phyloP scores from a whole-genome alignment of 2,888 invertebrate species.

The Sipha maydis region DNA sequence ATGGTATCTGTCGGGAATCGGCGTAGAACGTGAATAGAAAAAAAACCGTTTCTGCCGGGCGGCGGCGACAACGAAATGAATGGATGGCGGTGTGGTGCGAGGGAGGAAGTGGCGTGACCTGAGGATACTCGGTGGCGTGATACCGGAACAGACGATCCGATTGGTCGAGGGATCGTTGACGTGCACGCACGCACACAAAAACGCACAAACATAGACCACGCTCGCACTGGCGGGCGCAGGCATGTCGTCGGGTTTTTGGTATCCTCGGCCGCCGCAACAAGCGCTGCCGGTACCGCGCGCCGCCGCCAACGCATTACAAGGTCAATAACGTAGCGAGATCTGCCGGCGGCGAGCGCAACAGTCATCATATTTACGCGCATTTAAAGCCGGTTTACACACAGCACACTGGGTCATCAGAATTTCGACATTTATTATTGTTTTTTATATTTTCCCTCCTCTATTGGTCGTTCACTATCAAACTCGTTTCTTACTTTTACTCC shows the following conservation, averaged over 20 bases:
- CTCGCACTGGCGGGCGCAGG: neutral
- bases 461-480: too few species aligned
- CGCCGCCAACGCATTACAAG: neutral
- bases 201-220: neutral
- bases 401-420: too few species aligned
- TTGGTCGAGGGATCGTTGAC: constrained; percentile 46
- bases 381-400: too few species aligned
- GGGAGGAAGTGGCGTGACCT: constrained; percentile 59
- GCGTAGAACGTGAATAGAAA: neutral
- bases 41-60: constrained; percentile 1
- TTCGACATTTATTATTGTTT: too few species aligned
- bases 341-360: constrained; percentile 21
- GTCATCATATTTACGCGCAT: neutral
- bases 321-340: constrained; percentile 8
- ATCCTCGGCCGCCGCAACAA: constrained; percentile 45
- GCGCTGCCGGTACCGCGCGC: constrained; percentile 34
- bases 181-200: neutral
- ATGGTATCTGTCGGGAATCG: neutral
- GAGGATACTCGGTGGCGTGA: constrained; percentile 62
- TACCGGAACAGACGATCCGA: constrained; percentile 50
- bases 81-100: constrained; percentile 13
- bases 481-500: too few species aligned
- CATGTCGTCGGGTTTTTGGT: constrained; percentile 30
- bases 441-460: too few species aligned
- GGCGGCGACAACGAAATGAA: neutral